Evolutionary conservation across 2,888 invertebrate species (phyloP).

Genomic region (Harpalus rufipes): DNA sequence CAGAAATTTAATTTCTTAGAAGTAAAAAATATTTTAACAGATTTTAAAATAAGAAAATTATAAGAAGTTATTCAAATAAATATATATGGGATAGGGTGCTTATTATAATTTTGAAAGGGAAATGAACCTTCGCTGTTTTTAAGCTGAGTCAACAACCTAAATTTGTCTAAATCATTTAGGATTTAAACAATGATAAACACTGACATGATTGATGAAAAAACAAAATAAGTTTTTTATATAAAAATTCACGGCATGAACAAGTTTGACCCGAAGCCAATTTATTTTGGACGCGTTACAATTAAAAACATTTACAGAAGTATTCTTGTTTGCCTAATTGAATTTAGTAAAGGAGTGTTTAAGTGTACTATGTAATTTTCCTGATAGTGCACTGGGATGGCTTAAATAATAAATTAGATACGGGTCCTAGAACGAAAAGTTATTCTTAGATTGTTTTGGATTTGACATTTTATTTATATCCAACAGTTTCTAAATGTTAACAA

Average conservation of each 20-base stretch:
- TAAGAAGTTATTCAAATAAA: no score
- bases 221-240: not conserved
- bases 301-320: conserved; percentile 10
- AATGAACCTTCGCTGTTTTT: not conserved
- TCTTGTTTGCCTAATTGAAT: conserved; percentile 8
- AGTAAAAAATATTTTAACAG: no score
- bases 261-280: not conserved
- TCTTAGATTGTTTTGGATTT: not conserved
- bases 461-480: not conserved
- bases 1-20: no score
- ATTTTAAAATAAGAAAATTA: no score
- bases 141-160: not conserved
- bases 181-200: not conserved
- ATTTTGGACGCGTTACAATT: not conserved
- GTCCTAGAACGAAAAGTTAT: not conserved
- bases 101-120: not conserved
- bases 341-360: not conserved
- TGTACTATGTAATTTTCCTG: conserved; percentile 8
- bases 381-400: not conserved
- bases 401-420: not conserved
- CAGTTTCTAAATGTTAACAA: not conserved
- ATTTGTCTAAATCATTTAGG: not conserved
- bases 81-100: no score
- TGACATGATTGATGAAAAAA: conserved; percentile 12
- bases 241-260: not conserved